Evolutionary conservation across 2,888 invertebrate genomes (phyloP), one percentile per base, ranked within the genome.

Genomic region (Dendrolimus houi): DNA sequence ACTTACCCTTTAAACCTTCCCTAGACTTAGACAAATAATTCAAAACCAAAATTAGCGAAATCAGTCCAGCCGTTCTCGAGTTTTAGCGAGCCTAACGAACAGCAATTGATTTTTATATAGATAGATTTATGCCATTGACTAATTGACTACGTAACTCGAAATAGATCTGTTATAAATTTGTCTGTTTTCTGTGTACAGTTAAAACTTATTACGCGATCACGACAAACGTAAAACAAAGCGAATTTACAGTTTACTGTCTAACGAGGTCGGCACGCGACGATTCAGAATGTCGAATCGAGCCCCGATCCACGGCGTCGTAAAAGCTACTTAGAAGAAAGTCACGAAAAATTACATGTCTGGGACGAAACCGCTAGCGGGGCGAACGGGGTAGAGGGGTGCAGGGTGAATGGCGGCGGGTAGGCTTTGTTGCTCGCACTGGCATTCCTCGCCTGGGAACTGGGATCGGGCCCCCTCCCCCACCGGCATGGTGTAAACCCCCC

Each of bases 401-500:
- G 85, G 86, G 83, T 86, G 87, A 86, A 87, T 86, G 87, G 81
- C 83, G 85, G 87, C 84, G 80, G 74, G 81, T 76, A 87, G 87
- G 84, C 89, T 88, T 87, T 87, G 89, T 88, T 87, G 85, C 83
- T 87, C 80, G 83, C 79, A 80, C 84, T 87, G 86, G 87, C 87
- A 89, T 89, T 89, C 89, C 89, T 85, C 80, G 87, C 87, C 87
- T 89, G 89, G 88, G 88, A 87, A 87, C 87, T 83, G 86, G 87
- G 88, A 84, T 74, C 84, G 67, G 74, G 69, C 71, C 67, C 71
- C 72, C 67, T 72, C 66, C 68, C 68, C 66, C 75, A 69, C 76
- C 74, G 70, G 69, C 74, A 73, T 65, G 71, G 64, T 67, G 62
- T 67, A 66, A 68, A 61, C 72, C 67, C 74, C 82, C 80, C 79